phyloP scores from a whole-genome alignment of 92 coral and sea anemone genomes.

The Paramuricea clavata region DNA sequence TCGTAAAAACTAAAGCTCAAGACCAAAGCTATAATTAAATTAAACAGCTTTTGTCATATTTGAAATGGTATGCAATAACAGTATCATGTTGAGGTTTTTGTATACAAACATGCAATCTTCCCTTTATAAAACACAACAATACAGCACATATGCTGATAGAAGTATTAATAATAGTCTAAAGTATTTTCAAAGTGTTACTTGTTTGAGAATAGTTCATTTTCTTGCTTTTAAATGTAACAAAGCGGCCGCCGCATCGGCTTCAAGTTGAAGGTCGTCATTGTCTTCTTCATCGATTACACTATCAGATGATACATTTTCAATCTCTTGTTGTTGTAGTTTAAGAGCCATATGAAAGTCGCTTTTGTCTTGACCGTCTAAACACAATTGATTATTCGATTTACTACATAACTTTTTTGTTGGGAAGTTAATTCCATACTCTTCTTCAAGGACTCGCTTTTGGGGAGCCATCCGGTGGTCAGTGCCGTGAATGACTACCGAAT shows the following conservation, averaged over 20 bases:
- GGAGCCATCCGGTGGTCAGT: constrained; percentile 52
- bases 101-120: no score
- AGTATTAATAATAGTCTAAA: no score
- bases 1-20: no score
- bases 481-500: constrained; percentile 9
- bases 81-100: no score
- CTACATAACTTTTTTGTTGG: constrained; percentile 22
- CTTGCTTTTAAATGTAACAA: constrained; percentile 32
- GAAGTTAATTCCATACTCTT: constrained; percentile 43
- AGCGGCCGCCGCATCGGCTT: constrained; percentile 50
- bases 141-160: no score
- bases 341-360: constrained; percentile 58
- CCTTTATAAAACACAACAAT: no score
- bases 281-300: neutral
- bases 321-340: constrained; percentile 64
- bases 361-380: neutral
- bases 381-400: neutral
- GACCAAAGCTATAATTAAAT: no score
- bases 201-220: no score
- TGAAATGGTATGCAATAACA: no score
- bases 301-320: neutral
- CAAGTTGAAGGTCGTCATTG: neutral
- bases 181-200: no score
- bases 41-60: no score
- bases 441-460: constrained; percentile 43